Evolutionary conservation across 2,888 invertebrate species (phyloP).

Genomic region (Hydraecia micacea): DNA sequence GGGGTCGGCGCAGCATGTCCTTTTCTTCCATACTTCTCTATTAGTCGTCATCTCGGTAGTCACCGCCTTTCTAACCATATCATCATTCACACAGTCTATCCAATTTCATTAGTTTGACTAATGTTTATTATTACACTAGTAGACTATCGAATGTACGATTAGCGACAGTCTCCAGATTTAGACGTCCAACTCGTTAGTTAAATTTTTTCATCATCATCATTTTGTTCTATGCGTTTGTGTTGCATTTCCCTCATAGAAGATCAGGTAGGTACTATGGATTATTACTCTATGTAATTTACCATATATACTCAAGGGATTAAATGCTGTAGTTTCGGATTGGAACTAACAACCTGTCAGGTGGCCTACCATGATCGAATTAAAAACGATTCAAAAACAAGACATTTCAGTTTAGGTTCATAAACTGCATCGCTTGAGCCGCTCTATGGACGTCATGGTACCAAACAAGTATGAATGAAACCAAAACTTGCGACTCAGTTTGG

Average conservation of each 20-base stretch:
- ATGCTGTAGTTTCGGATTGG: neutral
- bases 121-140: neutral
- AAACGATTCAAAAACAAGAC: too few relatives aligned
- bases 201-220: neutral
- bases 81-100: too few relatives aligned
- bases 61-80: too few relatives aligned
- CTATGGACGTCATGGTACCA: too few relatives aligned
- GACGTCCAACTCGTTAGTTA: neutral
- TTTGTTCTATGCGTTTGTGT: neutral
- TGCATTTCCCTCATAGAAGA: neutral
- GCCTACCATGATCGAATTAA: too few relatives aligned
- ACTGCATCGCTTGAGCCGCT: too few relatives aligned
- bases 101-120: neutral
- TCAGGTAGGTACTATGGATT: neutral
- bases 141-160: neutral
- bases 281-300: neutral
- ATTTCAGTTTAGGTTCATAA: too few relatives aligned
- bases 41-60: too few relatives aligned
- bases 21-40: too few relatives aligned
- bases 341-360: constrained; percentile 14
- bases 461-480: too few relatives aligned
- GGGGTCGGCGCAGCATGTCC: too few relatives aligned
- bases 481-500: too few relatives aligned
- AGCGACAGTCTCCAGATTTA: neutral
- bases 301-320: constrained; percentile 1